A percentile compares a stretch with the other conserved stretches of the same genome.
Conservation (phyloP, 2,888 invertebrate species). For the Cheilosia soror region DNA sequence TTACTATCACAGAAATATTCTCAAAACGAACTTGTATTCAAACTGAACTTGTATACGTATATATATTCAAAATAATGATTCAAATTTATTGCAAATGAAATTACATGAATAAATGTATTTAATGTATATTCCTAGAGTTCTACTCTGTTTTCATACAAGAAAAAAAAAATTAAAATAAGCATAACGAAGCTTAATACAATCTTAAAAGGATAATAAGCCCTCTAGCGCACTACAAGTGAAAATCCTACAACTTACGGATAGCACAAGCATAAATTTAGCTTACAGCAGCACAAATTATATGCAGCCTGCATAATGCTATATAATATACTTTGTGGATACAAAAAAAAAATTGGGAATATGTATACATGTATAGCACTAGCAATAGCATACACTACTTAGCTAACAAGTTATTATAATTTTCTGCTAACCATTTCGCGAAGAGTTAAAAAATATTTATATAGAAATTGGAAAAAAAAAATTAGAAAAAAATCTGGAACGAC, state of each 20-base stretch:
- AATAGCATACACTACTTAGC: constrained; percentile 59
- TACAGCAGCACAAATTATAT: constrained; percentile 37
- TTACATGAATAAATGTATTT: constrained; percentile 72
- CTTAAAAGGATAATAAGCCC: constrained; percentile 60
- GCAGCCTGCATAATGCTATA: constrained; percentile 28
- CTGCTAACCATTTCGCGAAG: constrained; percentile 49
- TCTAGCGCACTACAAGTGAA: constrained; percentile 57
- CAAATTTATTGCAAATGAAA: constrained; percentile 68
- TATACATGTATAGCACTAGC: constrained; percentile 5
- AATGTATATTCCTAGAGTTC: constrained; percentile 58
- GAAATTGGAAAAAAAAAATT: constrained; percentile 43
- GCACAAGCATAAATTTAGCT: constrained; percentile 33
- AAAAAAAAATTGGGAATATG: constrained; percentile 8
- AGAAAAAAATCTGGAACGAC: not conserved
- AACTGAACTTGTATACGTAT: constrained; percentile 1
- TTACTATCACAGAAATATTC: constrained; percentile 31
- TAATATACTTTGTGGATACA: constrained; percentile 6
- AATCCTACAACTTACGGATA: constrained; percentile 53
- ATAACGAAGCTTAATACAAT: constrained; percentile 45
- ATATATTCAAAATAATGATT: constrained; percentile 17
- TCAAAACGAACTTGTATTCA: constrained; percentile 10
- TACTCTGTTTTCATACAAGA: constrained; percentile 38
- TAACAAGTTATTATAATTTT: constrained; percentile 66
- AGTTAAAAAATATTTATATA: constrained; percentile 47
- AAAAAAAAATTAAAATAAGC: not conserved